These are phyloP conservation scores for Clunio marinus DNA, from an alignment of 2,888 invertebrate species.

Conservation along the genomic window DNA sequence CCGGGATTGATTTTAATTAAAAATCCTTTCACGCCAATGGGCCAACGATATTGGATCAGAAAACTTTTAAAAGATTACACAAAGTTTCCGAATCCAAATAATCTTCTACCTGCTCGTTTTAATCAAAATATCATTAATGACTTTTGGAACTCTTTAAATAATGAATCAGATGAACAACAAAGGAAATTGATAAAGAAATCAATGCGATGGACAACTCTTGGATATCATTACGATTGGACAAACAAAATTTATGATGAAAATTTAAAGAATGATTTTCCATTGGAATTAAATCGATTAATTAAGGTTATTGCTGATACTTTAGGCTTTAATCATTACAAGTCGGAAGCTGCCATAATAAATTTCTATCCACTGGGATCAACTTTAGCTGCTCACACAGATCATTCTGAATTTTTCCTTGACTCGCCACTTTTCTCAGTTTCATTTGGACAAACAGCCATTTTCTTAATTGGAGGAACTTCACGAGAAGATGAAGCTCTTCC, in stretches of 20 bases:
- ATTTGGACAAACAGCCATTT: conserved; percentile 93
- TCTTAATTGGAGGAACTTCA: conserved; percentile 79
- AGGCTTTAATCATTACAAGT: conserved; percentile 59
- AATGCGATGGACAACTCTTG: conserved; percentile 91
- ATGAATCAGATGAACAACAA: conserved; percentile 61
- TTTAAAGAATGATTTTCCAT: conserved; percentile 65
- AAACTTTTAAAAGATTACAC: conserved; percentile 75
- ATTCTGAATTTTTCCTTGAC: conserved; percentile 78
- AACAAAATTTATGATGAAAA: conserved; percentile 80
- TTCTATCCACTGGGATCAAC: conserved; percentile 92
- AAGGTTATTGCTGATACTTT: conserved; percentile 59
- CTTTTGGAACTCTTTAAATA: conserved; percentile 48
- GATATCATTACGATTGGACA: conserved; percentile 98
- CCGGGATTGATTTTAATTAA: conserved; percentile 74
- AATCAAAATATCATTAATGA: conserved; percentile 42
- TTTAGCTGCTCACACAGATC: conserved; percentile 90
- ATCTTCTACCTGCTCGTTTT: conserved; percentile 44
- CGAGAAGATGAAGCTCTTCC: conserved; percentile 65
- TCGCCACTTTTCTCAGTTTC: conserved; percentile 93
- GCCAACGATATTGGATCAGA: conserved; percentile 79
- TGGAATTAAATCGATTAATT: conserved; percentile 64
- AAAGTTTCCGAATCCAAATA: conserved; percentile 57
- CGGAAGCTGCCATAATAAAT: conserved; percentile 95
- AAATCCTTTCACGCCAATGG: conserved; percentile 74
- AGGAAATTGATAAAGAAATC: conserved; percentile 48